phyloP scores from a whole-genome alignment of 2,797 vertebrate genomes.

The Cottoperca gobio region DNA sequence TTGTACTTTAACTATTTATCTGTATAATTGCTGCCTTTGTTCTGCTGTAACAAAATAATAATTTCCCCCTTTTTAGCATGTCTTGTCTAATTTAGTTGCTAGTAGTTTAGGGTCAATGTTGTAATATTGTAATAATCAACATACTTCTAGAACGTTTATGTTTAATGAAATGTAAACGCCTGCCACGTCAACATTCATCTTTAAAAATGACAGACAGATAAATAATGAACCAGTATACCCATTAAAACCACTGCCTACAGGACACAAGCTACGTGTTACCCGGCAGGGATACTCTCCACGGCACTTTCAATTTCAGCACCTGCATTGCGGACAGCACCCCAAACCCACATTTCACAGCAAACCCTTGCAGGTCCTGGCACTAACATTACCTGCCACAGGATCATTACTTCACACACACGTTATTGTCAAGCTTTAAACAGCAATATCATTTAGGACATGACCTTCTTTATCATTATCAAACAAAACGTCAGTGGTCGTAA shows the following conservation, averaged over 20 bases:
- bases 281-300: slow-evolving; percentile 31
- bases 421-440: slow-evolving; percentile 9
- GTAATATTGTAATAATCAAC: not conserved
- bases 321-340: slow-evolving; percentile 87
- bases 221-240: not conserved
- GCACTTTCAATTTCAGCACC: slow-evolving; percentile 81
- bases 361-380: slow-evolving; percentile 23
- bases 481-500: not conserved
- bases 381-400: not conserved
- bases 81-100: not conserved
- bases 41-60: too few species aligned
- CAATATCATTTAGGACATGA: not conserved
- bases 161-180: not conserved
- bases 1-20: too few species aligned
- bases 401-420: not conserved
- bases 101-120: not conserved
- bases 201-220: not conserved
- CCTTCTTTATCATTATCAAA: slow-evolving; percentile 28
- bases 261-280: slow-evolving; percentile 5
- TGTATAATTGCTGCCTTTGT: too few species aligned
- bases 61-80: not conserved
- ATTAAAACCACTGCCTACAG: not conserved
- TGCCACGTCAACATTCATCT: not conserved
- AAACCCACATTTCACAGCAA: slow-evolving; percentile 27
- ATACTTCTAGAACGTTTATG: not conserved